These are phyloP conservation scores for Morbakka virulenta DNA, from an alignment of 30 jellyfish, hydroid and myxozoan species.

Conservation along the genomic window DNA sequence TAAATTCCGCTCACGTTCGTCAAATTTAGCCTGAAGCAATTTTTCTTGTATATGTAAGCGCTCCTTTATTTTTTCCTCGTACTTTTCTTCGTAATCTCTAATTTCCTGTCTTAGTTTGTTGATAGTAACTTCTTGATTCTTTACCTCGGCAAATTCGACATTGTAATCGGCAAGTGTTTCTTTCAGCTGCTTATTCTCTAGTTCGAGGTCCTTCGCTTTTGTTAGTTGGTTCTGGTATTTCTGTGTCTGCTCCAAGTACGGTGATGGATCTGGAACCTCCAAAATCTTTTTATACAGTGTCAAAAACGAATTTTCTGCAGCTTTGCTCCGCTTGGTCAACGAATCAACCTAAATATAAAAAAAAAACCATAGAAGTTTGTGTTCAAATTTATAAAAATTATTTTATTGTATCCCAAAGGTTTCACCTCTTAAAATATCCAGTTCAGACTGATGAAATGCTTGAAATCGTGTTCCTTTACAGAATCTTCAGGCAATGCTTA, in stretches of 20 bases:
- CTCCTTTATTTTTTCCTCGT: constrained; percentile 68
- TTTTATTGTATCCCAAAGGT: too few relatives aligned
- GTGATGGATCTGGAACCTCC: constrained; percentile 97
- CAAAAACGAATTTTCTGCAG: constrained; percentile 79
- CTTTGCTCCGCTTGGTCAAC: constrained; percentile 83
- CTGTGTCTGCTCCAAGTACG: constrained; percentile 83
- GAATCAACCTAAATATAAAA: constrained; percentile 90
- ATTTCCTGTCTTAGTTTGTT: constrained; percentile 77
- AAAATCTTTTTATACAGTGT: constrained; percentile 70
- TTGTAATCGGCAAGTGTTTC: constrained; percentile 89
- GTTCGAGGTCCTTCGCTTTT: constrained; percentile 85
- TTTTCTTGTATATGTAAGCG: background rate
- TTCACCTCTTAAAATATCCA: too few relatives aligned
- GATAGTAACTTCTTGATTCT: constrained; percentile 92
- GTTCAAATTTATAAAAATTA: too few relatives aligned
- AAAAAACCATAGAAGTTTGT: too few relatives aligned
- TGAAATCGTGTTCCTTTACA: too few relatives aligned
- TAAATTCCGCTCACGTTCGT: constrained; percentile 60
- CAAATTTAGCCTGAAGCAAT: constrained; percentile 45
- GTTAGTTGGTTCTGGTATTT: constrained; percentile 72
- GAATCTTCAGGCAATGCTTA: too few relatives aligned
- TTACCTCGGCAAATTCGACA: constrained; percentile 89
- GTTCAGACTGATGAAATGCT: too few relatives aligned
- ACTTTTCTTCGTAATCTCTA: constrained; percentile 76
- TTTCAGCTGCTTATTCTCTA: constrained; percentile 83